phyloP scores from a whole-genome alignment of 2,113 vertebrate species.

The Quiscalus mexicanus region DNA sequence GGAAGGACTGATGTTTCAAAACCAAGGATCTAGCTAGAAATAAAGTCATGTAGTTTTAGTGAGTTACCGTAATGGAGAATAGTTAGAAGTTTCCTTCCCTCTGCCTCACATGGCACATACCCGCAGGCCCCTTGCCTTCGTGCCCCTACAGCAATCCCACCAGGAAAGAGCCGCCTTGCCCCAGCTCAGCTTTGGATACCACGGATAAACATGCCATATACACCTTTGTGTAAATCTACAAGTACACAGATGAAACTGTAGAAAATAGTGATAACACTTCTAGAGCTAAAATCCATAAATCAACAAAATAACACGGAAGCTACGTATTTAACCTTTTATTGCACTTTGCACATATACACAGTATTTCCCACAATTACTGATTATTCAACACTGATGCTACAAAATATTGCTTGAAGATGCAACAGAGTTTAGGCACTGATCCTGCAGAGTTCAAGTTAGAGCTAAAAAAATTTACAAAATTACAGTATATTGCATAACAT shows the following conservation, averaged over 20 bases:
- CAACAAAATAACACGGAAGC: background rate
- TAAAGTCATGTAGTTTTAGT: fast-evolving
- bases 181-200: fast-evolving
- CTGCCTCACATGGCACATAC: fast-evolving
- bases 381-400: background rate
- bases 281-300: background rate
- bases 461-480: constrained; percentile 8
- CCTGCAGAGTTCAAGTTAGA: background rate
- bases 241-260: background rate
- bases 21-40: background rate
- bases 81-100: too few species aligned
- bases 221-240: fast-evolving
- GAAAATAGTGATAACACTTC: fast-evolving
- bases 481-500: background rate
- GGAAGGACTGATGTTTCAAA: background rate
- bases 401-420: background rate
- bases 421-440: background rate
- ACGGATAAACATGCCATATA: fast-evolving
- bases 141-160: fast-evolving
- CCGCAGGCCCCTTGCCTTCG: fast-evolving
- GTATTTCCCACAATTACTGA: background rate
- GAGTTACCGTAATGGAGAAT: fast-evolving
- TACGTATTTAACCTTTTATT: constrained; percentile 34
- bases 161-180: fast-evolving
- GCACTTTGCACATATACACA: constrained; percentile 34